Percentiles rank a stretch among this genome's conserved stretches.
Conservation (phyloP, 2,888 invertebrate species). For the Torymus texanus region DNA sequence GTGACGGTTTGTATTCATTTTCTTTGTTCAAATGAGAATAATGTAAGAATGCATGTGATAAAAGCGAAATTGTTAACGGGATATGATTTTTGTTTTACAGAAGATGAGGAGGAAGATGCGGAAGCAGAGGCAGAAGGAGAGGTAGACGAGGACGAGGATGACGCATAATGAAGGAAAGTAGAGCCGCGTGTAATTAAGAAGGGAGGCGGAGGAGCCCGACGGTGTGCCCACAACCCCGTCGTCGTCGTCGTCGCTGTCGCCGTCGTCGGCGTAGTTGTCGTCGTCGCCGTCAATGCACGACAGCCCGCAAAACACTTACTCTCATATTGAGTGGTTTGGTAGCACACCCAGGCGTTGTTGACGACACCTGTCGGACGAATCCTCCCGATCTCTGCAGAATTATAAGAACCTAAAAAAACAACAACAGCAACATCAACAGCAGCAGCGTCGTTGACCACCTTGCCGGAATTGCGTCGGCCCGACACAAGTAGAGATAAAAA, state of each 20-base stretch:
- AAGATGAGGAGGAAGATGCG: conserved; percentile 71
- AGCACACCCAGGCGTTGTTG: conserved; percentile 67
- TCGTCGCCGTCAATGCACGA: conserved; percentile 63
- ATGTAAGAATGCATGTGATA: background rate
- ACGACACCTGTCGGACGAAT: conserved; percentile 67
- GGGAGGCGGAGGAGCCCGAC: conserved; percentile 66
- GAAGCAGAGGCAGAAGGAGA: conserved; percentile 69
- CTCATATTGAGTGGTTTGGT: conserved; percentile 74
- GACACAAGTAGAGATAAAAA: conserved; percentile 60
- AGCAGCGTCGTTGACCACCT: conserved; percentile 64
- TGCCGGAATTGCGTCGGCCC: conserved; percentile 73
- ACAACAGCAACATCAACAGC: conserved; percentile 56
- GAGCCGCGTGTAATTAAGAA: conserved; percentile 70
- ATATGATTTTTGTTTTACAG: conserved; percentile 59
- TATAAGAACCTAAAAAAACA: conserved; percentile 59
- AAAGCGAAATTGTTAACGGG: background rate
- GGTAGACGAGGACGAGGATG: conserved; percentile 71
- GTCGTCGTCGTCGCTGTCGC: conserved; percentile 57
- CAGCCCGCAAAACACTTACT: conserved; percentile 70
- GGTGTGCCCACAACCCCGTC: conserved; percentile 61
- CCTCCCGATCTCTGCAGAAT: conserved; percentile 67
- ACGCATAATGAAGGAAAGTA: conserved; percentile 73
- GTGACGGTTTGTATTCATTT: conserved; percentile 63
- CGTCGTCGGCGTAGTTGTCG: conserved; percentile 62
- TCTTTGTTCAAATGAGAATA: background rate